These are phyloP conservation scores for Sebastes trivittatus DNA, from an alignment of 2,797 vertebrate species.

Conservation along the genomic window DNA sequence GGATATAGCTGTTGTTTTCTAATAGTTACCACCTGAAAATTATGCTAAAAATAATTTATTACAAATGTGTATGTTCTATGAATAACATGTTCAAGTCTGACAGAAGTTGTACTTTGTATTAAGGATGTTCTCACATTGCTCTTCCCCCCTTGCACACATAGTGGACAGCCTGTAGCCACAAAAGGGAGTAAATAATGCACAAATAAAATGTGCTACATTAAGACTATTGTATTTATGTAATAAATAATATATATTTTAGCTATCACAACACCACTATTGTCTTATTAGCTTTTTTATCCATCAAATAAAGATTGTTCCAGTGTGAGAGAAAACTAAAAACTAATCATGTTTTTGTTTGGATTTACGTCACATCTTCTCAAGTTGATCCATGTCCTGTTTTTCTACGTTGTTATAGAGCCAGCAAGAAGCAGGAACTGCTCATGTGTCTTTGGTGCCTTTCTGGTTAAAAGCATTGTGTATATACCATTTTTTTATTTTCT, in stretches of 20 bases:
- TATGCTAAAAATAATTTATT: conserved; percentile 83
- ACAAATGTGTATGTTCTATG: conserved; percentile 58
- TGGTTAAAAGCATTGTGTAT: conserved; percentile 74
- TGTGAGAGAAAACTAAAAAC: conserved; percentile 45
- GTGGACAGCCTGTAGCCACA: conserved; percentile 61
- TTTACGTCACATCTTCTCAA: conserved; percentile 34
- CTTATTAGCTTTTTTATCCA: conserved; percentile 80
- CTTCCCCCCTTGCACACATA: conserved; percentile 65
- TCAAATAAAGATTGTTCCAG: conserved; percentile 74
- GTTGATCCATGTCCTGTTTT: conserved; percentile 31
- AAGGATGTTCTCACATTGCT: conserved; percentile 45
- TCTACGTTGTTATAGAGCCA: conserved; percentile 45
- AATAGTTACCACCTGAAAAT: conserved; percentile 38
- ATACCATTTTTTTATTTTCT: conserved; percentile 37
- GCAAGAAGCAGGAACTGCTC: conserved; percentile 51
- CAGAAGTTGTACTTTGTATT: conserved; percentile 58
- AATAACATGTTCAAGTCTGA: conserved; percentile 57
- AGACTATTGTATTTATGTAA: conserved; percentile 82
- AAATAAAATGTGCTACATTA: conserved; percentile 65
- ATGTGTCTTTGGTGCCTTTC: conserved; percentile 79
- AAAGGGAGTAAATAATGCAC: conserved; percentile 70
- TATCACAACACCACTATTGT: conserved; percentile 85
- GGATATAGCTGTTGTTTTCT: conserved; percentile 36
- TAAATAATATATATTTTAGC: conserved; percentile 86
- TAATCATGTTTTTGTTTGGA: conserved; percentile 36